Base-by-base conservation (phyloP, 2,113 vertebrate species). In the Maccullochella peelii region DNA sequence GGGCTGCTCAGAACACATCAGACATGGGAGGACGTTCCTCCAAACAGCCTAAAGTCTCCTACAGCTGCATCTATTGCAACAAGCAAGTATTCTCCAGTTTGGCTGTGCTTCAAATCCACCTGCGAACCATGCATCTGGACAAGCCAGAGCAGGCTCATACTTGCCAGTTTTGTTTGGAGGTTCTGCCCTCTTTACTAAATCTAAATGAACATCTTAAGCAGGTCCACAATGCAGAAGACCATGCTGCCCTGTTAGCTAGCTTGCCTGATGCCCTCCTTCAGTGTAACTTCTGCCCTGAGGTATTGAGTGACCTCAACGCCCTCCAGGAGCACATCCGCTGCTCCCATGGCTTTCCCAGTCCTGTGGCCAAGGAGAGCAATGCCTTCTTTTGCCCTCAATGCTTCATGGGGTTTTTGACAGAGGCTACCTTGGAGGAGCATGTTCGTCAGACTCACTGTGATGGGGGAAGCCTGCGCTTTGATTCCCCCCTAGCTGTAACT, bases 341-440 rank as follows among this genome's bases (percentile, higher is more conserved):
- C 92, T 97, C 97, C 80, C 98, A 99, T 36, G 97, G 98, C 38
- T 98, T 99, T 92, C 96, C 97, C 21, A 98, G 97, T 77, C 97
- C 97, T 7, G 96, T 96, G 68, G 97, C 98, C 77, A 99, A 98
- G 90, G 98, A 99, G 88, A 99, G 97, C 92, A 99, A 99, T 77
- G 98, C 98, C 1, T 99, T 99, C 94, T 99, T 99, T 94, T 99
- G 98, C 85, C 98, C 98, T 55, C 98, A 99, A 86, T 99, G 98
- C 93, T 98, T 99, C 92, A 97, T 99, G 97, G 98, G 98, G 7
- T 99, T 99, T 94, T 96, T 99, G 93, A 99, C 98, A 54, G 98
- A 99, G 95, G 95, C 96, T 90, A 98, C 98, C 23, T 95, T 99
- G 66, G 98, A 99, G 91, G 98, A 99, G 93, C 98, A 99, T 86